phyloP scores from a whole-genome alignment of 2,888 invertebrate genomes.

The Xanthia togata region DNA sequence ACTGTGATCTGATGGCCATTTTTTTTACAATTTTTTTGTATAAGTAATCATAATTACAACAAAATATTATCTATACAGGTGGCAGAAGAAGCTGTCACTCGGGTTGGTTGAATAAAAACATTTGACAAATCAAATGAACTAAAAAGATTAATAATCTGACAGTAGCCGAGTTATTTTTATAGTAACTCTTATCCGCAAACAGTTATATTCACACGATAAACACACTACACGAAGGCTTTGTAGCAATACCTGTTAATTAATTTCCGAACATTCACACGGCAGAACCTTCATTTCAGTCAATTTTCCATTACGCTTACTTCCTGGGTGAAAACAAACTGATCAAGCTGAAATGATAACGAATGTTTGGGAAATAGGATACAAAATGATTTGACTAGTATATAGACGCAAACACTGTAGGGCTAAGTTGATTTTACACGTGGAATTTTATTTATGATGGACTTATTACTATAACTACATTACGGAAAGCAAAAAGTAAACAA shows the following conservation, averaged over 20 bases:
- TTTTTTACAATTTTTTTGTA: too few species aligned
- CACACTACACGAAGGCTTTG: background rate
- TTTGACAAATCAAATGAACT: too few species aligned
- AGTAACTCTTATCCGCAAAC: background rate
- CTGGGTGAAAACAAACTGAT: constrained; percentile 20
- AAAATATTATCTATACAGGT: too few species aligned
- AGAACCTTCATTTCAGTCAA: constrained; percentile 19
- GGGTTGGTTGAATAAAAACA: too few species aligned
- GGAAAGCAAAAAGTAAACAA: too few species aligned
- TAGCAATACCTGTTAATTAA: constrained; percentile 13
- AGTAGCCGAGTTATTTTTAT: too few species aligned
- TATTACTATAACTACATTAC: too few species aligned
- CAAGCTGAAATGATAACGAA: constrained; percentile 21
- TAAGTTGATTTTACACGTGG: background rate
- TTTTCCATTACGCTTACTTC: constrained; percentile 34
- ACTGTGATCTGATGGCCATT: too few species aligned
- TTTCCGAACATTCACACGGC: constrained; percentile 16
- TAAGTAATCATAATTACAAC: too few species aligned
- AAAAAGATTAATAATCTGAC: too few species aligned
- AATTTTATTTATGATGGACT: background rate
- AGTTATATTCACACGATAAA: background rate
- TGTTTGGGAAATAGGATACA: background rate
- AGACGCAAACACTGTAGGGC: background rate
- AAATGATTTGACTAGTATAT: background rate
- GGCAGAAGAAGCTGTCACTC: too few species aligned